These are phyloP conservation scores for Nasonia oneida DNA, from an alignment of 2,888 invertebrate genomes.

Conservation along the genomic window DNA sequence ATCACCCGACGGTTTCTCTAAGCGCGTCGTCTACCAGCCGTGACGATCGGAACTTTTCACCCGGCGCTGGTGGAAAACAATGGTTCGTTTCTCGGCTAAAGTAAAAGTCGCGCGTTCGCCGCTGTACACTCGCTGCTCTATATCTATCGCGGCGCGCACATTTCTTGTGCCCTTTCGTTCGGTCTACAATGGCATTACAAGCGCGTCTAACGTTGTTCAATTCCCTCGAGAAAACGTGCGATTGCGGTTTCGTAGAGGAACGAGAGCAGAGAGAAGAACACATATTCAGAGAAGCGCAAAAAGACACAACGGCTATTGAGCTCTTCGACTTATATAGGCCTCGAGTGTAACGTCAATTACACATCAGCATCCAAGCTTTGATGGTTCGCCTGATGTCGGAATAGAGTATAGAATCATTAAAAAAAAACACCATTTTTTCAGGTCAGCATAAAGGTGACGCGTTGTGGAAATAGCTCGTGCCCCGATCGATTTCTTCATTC, in stretches of 20 bases:
- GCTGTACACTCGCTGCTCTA: not conserved
- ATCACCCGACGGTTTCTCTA: slow-evolving; percentile 68
- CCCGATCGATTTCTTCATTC: not conserved
- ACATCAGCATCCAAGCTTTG: too few relatives aligned
- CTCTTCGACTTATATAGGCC: not conserved
- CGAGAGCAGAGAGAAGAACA: not conserved
- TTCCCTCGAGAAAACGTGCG: not conserved
- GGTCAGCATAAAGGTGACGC: not conserved
- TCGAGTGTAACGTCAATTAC: not conserved
- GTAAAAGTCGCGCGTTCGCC: not conserved
- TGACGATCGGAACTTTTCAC: slow-evolving; percentile 62
- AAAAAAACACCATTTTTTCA: not conserved
- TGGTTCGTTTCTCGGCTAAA: slow-evolving; percentile 65
- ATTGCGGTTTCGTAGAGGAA: not conserved
- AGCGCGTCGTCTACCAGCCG: slow-evolving; percentile 64
- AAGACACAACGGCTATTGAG: not conserved
- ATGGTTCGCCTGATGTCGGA: too few relatives aligned
- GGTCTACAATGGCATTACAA: slow-evolving; percentile 18
- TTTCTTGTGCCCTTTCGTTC: not conserved
- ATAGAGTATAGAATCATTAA: too few relatives aligned
- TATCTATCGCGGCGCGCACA: not conserved
- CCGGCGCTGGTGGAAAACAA: slow-evolving; percentile 58
- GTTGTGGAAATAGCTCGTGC: not conserved
- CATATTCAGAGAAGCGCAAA: not conserved
- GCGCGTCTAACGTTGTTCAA: slow-evolving; percentile 21